These are phyloP conservation scores for Jaculus jaculus DNA, from an alignment of 2,113 vertebrate genomes.

Conservation along the genomic window DNA sequence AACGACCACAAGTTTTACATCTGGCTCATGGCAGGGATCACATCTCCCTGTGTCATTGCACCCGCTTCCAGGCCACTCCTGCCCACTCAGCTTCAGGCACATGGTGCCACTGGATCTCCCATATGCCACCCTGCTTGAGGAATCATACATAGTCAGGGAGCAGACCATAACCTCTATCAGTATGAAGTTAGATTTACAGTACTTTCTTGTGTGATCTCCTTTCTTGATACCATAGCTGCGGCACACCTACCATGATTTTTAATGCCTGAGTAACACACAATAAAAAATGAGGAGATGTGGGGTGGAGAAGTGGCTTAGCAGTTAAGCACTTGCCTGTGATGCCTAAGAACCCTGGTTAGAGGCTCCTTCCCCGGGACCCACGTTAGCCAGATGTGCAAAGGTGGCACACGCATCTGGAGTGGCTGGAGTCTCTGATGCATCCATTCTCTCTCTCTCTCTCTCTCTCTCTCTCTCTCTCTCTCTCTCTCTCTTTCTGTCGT, in stretches of 20 bases:
- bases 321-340: too few relatives aligned
- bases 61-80: background rate
- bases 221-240: background rate
- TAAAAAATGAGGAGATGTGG: too few relatives aligned
- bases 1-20: background rate
- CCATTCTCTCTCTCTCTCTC: too few relatives aligned
- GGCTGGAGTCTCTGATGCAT: too few relatives aligned
- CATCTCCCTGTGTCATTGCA: background rate
- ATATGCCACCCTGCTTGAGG: accelerated
- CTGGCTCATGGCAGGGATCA: background rate
- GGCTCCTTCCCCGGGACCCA: too few relatives aligned
- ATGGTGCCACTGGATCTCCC: background rate
- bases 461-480: too few relatives aligned
- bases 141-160: background rate
- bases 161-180: background rate
- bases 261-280: background rate
- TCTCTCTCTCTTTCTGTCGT: too few relatives aligned
- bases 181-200: background rate
- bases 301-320: too few relatives aligned
- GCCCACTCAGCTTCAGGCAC: background rate
- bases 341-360: too few relatives aligned
- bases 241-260: background rate
- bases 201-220: background rate
- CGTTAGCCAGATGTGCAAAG: too few relatives aligned
- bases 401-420: too few relatives aligned